Conservation (phyloP, 2,113 vertebrate species). For the Oncorhynchus gorbuscha region DNA sequence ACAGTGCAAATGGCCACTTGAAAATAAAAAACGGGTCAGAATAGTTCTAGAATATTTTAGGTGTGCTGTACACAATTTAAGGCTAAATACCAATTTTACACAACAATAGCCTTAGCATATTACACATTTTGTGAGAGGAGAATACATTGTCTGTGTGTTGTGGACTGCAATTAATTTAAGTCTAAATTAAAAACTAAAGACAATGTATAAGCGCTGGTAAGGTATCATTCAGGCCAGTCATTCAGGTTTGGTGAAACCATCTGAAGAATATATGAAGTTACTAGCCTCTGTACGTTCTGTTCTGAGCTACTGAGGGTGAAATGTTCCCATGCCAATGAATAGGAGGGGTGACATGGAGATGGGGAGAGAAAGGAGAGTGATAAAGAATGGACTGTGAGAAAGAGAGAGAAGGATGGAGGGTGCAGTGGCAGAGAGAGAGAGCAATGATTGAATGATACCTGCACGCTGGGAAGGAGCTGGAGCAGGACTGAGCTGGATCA, state of each 20-base stretch:
- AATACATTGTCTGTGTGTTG: too few relatives aligned
- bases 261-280: not conserved
- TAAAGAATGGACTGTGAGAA: slow-evolving; percentile 9
- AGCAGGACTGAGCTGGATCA: slow-evolving; percentile 98
- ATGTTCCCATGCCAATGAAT: too few relatives aligned
- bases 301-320: not conserved
- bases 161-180: too few relatives aligned
- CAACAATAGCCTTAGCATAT: too few relatives aligned
- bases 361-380: slow-evolving; percentile 5
- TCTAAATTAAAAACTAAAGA: not conserved
- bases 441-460: slow-evolving; percentile 83
- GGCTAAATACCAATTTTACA: not conserved
- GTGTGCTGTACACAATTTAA: not conserved
- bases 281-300: not conserved
- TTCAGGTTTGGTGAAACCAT: not conserved
- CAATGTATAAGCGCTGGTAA: not conserved
- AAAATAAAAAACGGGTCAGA: not conserved
- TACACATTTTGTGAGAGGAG: too few relatives aligned
- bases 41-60: not conserved
- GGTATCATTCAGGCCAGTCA: not conserved
- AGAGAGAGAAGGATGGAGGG: slow-evolving; percentile 4
- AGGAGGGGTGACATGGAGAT: not conserved
- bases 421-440: slow-evolving; percentile 69
- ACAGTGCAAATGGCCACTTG: not conserved
- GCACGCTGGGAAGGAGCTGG: slow-evolving; percentile 95